These are phyloP conservation scores for Rhysida immarginata DNA, from an alignment of 1,140 invertebrate species.

Conservation along the genomic window DNA sequence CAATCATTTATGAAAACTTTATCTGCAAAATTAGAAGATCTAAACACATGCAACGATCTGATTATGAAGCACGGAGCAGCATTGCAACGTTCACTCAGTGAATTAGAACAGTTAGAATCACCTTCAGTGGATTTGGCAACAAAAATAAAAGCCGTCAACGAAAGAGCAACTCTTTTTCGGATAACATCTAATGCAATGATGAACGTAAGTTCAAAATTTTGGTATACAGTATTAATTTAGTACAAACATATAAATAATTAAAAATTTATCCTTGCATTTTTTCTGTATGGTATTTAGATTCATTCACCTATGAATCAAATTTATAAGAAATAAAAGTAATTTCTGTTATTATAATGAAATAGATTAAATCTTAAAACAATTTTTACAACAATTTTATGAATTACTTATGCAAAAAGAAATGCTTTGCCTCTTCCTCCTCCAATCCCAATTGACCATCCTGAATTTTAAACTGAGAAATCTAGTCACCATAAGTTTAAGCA, in stretches of 20 bases:
- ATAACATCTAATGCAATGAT: conserved; percentile 93
- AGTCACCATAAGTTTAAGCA: too few relatives aligned
- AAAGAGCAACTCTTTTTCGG: conserved; percentile 78
- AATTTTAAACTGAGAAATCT: too few relatives aligned
- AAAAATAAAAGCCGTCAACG: conserved; percentile 62
- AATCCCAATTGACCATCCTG: too few relatives aligned
- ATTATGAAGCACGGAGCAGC: conserved; percentile 72
- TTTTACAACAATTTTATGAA: too few relatives aligned
- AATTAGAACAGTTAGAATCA: conserved; percentile 58
- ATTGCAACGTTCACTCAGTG: conserved; percentile 65
- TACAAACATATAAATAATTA: background rate
- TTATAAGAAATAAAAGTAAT: background rate
- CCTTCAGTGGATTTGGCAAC: conserved; percentile 22
- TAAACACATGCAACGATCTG: conserved; percentile 78
- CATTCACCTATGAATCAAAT: background rate
- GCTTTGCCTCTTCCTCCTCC: too few relatives aligned
- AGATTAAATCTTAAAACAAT: too few relatives aligned
- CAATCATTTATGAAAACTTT: conserved; percentile 44
- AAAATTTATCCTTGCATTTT: background rate
- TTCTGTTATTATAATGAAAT: too few relatives aligned
- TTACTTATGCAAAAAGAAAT: too few relatives aligned
- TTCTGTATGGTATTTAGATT: background rate
- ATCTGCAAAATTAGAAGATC: conserved; percentile 55
- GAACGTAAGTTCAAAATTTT: conserved; percentile 50
- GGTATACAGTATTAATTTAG: too few relatives aligned